Evolutionary conservation across 64 coral and sea anemone species (phyloP), one percentile per base, ranked within the genome.

Genomic region (Trachythela sp.): DNA sequence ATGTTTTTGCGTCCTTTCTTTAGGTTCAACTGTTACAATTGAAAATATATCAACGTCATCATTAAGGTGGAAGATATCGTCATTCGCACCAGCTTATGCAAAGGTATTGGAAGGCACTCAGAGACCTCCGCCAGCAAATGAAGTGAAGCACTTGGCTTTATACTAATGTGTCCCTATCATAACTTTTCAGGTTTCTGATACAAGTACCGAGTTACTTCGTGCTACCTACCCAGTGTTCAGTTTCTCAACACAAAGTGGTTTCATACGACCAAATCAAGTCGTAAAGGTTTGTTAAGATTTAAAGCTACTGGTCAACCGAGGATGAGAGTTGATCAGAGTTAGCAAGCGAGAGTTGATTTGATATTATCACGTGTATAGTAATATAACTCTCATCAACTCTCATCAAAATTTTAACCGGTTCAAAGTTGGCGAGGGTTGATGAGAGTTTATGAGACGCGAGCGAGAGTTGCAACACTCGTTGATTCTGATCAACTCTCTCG

Each of bases 61-160:
- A 24, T 29, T 94, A 36, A 92, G 64, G 38, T 97, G 95, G 95
- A 94, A 97, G 85, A 71, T 97, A 22, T 94, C 90, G 1, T 97
- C 95, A 15, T 92, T 97, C 29, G 95, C 95, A 35, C 95, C 95
- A 80, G 95, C 93, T 17, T 97, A 97, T 94, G 93, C 94, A 2
- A 97, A 97, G 95, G 95, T 97, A 54, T 45, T 45, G 42, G n/a
- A n/a, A 45, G 42, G 4, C 42, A 45, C 42, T 4, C 42, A 6
- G 42, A 45, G n/a, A n/a, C n/a, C n/a, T n/a, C n/a, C n/a, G n/a
- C n/a, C n/a, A n/a, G n/a, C n/a, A n/a, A 11, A 52, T 1, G 49
- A 11, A 11, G 13, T 52, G 49, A 2, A 52, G 22, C 22, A 64
- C 22, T 18, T 64, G 0, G 0, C 26, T 64, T 24, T 64, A 22